Evolutionary conservation across 92 coral and sea anemone genomes (phyloP), one percentile per base, ranked within the genome.

Genomic region (Micromussa lordhowensis): DNA sequence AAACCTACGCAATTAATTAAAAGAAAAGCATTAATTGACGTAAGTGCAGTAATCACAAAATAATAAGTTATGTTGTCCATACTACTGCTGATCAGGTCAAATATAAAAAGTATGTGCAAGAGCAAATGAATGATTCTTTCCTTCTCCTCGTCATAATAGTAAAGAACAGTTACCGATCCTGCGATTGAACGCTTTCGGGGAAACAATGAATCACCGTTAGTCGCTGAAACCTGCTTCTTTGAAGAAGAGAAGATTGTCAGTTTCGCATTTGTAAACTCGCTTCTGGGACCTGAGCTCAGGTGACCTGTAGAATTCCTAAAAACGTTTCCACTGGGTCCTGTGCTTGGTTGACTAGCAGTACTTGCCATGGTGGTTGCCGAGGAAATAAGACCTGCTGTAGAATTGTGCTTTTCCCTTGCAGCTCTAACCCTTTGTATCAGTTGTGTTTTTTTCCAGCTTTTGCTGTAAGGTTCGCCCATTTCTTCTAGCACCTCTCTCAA

Each of bases 21-120:
- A n/a, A n/a, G n/a, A n/a, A n/a, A n/a, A n/a, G n/a, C n/a, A n/a
- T n/a, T n/a, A 76, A 76, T 48, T 76, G 80, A 76, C 78, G 53
- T 35, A 74, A 76, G 80, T 76, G 80, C 80, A 44, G 59, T 76
- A 48, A 76, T 76, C 80, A 76, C 80, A 76, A 40, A n/a, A n/a
- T n/a, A n/a, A n/a, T n/a, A 76, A 76, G 80, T 76, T 76, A 76
- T 76, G 61, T 76, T 68, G 73, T 68, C 80, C 59, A 44, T 76
- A 44, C 44, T 21, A 34, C 40, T 49, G 80, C 32, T 76, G 44
- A 74, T 74, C 78, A 74, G 78, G 78, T 49, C 55, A 74, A 74
- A 44, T 74, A 35, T 74, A 74, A 74, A 76, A 19, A 76, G 63
- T 44, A 76, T 76, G 80, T 76, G 80, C 44, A 76, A 76, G n/a